phyloP scores from a whole-genome alignment of 2,888 invertebrate species.

The Teleiodes luculella region DNA sequence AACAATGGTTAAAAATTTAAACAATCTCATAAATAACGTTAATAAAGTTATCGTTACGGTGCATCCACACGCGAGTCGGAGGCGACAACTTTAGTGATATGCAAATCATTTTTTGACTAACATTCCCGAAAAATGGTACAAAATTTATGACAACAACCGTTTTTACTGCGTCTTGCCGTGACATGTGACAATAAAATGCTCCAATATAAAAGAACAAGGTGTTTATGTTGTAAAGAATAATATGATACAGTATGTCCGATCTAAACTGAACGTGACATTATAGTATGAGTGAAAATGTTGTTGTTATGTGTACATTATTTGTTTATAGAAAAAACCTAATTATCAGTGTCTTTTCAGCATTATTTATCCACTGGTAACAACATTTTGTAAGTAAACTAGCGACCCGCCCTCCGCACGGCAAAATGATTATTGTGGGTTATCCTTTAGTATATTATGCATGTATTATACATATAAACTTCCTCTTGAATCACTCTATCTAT shows the following conservation, averaged over 20 bases:
- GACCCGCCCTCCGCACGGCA: too few species aligned
- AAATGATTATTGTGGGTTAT: too few species aligned
- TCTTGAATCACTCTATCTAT: too few species aligned
- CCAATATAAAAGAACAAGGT: slow-evolving; percentile 56
- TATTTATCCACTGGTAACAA: too few species aligned
- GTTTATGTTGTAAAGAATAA: slow-evolving; percentile 61
- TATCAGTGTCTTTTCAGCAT: too few species aligned
- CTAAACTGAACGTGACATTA: not conserved
- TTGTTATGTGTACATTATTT: too few species aligned
- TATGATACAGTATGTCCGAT: slow-evolving; percentile 39
- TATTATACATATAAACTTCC: too few species aligned
- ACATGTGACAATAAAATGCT: slow-evolving; percentile 62
- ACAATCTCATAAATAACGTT: slow-evolving; percentile 58
- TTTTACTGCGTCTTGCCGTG: slow-evolving; percentile 62
- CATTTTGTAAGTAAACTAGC: too few species aligned
- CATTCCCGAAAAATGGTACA: slow-evolving; percentile 30
- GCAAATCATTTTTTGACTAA: slow-evolving; percentile 48
- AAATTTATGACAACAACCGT: slow-evolving; percentile 55
- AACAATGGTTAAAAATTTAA: slow-evolving; percentile 43
- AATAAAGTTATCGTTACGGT: slow-evolving; percentile 53
- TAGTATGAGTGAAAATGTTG: too few species aligned
- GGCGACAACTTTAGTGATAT: slow-evolving; percentile 61
- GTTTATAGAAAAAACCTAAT: too few species aligned
- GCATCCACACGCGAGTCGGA: slow-evolving; percentile 56
- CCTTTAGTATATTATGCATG: too few species aligned